These are phyloP conservation scores for Hypothenemus hampei DNA, from an alignment of 1,140 invertebrate species.

Conservation along the genomic window DNA sequence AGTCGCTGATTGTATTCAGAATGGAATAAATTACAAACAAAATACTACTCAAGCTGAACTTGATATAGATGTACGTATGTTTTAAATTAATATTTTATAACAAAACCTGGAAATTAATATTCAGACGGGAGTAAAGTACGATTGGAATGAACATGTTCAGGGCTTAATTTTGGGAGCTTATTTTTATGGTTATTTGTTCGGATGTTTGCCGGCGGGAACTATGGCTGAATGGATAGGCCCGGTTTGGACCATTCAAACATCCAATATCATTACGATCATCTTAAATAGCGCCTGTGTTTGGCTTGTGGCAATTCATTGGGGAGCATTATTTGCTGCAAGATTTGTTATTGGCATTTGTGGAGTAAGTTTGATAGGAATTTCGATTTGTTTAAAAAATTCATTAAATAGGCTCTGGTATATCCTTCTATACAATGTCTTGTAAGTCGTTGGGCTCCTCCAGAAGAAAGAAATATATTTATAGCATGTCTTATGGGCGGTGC, in stretches of 20 bases:
- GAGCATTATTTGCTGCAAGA: constrained; percentile 15
- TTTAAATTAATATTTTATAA: background rate
- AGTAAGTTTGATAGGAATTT: too few relatives aligned
- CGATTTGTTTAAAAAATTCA: background rate
- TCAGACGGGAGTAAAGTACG: constrained; percentile 43
- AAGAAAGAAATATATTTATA: constrained; percentile 69
- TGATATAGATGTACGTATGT: constrained; percentile 14
- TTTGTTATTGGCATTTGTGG: constrained; percentile 20
- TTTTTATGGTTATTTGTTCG: constrained; percentile 54
- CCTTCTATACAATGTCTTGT: constrained; percentile 66
- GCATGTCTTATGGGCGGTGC: constrained; percentile 67
- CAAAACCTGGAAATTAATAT: background rate
- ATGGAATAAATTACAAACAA: too few relatives aligned
- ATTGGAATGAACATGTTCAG: constrained; percentile 56
- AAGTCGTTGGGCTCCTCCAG: constrained; percentile 65
- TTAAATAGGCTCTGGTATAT: constrained; percentile 60
- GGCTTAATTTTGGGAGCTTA: constrained; percentile 59
- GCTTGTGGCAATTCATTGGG: constrained; percentile 16
- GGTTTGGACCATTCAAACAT: constrained; percentile 13
- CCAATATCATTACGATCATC: constrained; percentile 6
- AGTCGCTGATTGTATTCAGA: constrained; percentile 12
- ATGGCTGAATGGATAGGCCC: constrained; percentile 41
- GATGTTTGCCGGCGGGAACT: constrained; percentile 31
- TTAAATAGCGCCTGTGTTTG: constrained; percentile 24
- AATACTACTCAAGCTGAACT: constrained; percentile 2